phyloP scores from a whole-genome alignment of 2,797 vertebrate species.

The Sciurus carolinensis region DNA sequence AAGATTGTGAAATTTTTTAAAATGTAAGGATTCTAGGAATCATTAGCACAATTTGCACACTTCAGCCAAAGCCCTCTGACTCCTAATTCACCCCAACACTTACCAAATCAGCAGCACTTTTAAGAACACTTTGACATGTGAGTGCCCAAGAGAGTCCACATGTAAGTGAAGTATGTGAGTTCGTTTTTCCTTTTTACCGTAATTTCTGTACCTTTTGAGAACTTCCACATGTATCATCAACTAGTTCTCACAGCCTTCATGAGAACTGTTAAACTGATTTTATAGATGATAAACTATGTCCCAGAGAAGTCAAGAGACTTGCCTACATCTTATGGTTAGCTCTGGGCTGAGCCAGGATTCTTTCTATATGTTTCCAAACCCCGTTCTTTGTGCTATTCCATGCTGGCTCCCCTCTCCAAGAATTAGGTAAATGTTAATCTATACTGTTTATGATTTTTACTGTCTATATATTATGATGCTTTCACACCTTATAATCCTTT shows the following conservation, averaged over 20 bases:
- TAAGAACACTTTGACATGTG: neutral
- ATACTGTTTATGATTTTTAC: neutral
- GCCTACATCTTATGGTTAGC: neutral
- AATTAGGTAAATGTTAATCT: neutral
- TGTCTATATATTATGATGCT: neutral
- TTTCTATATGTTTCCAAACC: neutral
- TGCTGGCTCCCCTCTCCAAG: slow-evolving; percentile 10
- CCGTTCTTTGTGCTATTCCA: slow-evolving; percentile 5
- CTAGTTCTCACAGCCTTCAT: neutral
- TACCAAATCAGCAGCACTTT: slow-evolving; percentile 30
- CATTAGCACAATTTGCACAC: neutral
- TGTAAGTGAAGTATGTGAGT: neutral
- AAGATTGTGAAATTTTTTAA: neutral
- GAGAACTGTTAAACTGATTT: slow-evolving; percentile 22
- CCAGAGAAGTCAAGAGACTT: slow-evolving; percentile 34
- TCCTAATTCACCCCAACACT: slow-evolving; percentile 2
- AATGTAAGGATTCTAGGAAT: neutral
- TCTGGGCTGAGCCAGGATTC: neutral
- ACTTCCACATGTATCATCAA: slow-evolving; percentile 11
- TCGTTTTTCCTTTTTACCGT: slow-evolving; percentile 45
- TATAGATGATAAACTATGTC: neutral
- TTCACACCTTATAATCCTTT: neutral
- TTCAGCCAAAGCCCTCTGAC: slow-evolving; percentile 28
- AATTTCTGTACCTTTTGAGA: slow-evolving; percentile 25
- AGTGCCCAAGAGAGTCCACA: neutral